These are phyloP conservation scores for Drosophila pseudoananassae DNA, from an alignment of 1,140 invertebrate species.

Conservation along the genomic window DNA sequence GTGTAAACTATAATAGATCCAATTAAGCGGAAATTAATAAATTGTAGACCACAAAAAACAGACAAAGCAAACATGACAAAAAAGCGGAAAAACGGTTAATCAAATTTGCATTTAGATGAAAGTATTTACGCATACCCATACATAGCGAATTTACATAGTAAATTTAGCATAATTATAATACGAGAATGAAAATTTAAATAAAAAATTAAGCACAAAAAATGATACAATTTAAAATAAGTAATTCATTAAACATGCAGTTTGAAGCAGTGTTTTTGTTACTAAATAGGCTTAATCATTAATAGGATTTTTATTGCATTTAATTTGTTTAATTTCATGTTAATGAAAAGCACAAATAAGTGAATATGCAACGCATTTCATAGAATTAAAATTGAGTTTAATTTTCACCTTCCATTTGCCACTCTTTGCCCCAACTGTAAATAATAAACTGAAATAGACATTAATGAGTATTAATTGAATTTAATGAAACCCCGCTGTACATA, in stretches of 20 bases:
- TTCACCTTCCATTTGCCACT: neutral
- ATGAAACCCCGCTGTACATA: constrained; percentile 48
- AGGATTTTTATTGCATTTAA: constrained; percentile 14
- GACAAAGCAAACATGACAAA: constrained; percentile 12
- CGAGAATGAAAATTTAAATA: constrained; percentile 12
- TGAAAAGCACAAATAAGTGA: neutral
- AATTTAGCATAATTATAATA: constrained; percentile 60
- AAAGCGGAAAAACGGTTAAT: constrained; percentile 64
- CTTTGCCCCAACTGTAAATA: constrained; percentile 45
- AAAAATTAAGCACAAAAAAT: constrained; percentile 17
- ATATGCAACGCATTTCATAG: neutral
- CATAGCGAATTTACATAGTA: constrained; percentile 80
- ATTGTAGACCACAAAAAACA: constrained; percentile 42
- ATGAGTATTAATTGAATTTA: constrained; percentile 28
- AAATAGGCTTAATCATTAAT: constrained; percentile 36
- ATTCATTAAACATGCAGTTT: constrained; percentile 42
- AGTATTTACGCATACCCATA: constrained; percentile 61
- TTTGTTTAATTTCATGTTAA: constrained; percentile 16
- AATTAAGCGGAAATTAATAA: constrained; percentile 61
- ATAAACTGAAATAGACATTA: constrained; percentile 4
- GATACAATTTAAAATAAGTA: constrained; percentile 53
- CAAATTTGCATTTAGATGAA: constrained; percentile 81
- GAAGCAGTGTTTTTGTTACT: constrained; percentile 31
- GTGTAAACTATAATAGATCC: constrained; percentile 37
- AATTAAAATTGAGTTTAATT: neutral